phyloP scores from a whole-genome alignment of 2,888 invertebrate genomes.

The Spodoptera littoralis region DNA sequence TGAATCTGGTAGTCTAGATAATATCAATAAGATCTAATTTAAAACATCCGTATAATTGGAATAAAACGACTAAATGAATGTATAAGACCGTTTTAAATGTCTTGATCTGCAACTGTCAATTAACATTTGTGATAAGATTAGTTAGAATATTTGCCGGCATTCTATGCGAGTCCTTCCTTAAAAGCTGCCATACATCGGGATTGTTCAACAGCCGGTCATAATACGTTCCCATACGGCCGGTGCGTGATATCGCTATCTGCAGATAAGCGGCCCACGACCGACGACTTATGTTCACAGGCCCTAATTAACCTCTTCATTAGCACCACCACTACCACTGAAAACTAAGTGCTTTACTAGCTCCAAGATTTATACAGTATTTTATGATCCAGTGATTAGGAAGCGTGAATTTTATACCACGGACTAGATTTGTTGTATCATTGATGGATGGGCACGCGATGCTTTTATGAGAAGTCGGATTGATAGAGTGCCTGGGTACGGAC shows the following conservation, averaged over 20 bases:
- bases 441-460: constrained; percentile 42
- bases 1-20: no score
- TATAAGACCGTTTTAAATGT: neutral
- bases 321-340: constrained; percentile 52
- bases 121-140: constrained; percentile 9
- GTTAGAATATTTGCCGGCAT: constrained; percentile 1
- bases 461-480: constrained; percentile 9
- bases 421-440: constrained; percentile 43
- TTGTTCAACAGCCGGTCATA: constrained; percentile 39
- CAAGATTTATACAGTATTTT: constrained; percentile 50
- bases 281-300: constrained; percentile 58
- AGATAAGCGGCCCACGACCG: constrained; percentile 66
- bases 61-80: neutral
- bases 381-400: constrained; percentile 53
- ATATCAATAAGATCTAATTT: no score
- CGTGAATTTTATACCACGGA: constrained; percentile 52
- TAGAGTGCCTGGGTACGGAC: neutral
- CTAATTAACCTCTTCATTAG: constrained; percentile 79
- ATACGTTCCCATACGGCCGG: constrained; percentile 49
- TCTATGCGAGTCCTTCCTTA: constrained; percentile 1
- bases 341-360: constrained; percentile 46
- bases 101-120: neutral
- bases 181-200: constrained; percentile 30
- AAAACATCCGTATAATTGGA: neutral
- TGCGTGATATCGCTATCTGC: constrained; percentile 67